These are phyloP conservation scores for Cheumatopsyche charites DNA, from an alignment of 1,140 invertebrate genomes.

Conservation along the genomic window DNA sequence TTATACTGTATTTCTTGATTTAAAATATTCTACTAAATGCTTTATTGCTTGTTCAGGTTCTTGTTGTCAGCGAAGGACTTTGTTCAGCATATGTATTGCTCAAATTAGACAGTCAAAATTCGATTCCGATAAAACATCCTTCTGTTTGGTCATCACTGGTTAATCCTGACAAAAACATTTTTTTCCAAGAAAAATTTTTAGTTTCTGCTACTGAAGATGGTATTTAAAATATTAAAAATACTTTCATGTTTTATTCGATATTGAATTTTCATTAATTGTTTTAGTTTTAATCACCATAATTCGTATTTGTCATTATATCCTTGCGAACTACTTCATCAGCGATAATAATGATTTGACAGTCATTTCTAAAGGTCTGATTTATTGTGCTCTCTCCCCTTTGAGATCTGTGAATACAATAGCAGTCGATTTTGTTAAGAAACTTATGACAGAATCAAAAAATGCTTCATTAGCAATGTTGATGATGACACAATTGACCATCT, in stretches of 20 bases:
- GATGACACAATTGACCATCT: slow-evolving; percentile 54
- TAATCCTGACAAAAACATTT: slow-evolving; percentile 78
- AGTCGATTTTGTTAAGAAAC: slow-evolving; percentile 50
- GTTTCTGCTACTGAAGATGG: slow-evolving; percentile 71
- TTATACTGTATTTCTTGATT: background rate
- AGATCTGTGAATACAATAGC: slow-evolving; percentile 52
- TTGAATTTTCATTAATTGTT: slow-evolving; percentile 9
- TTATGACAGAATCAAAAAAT: slow-evolving; percentile 51
- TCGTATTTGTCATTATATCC: slow-evolving; percentile 57
- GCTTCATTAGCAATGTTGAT: slow-evolving; percentile 53
- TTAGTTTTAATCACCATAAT: slow-evolving; percentile 58
- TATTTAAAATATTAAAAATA: slow-evolving; percentile 43
- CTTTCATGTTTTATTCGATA: background rate
- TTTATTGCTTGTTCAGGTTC: slow-evolving; percentile 47
- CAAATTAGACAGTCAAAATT: slow-evolving; percentile 67
- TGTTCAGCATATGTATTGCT: slow-evolving; percentile 77
- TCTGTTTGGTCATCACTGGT: slow-evolving; percentile 72
- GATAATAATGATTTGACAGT: slow-evolving; percentile 53
- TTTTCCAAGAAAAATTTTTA: slow-evolving; percentile 84
- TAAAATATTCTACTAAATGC: slow-evolving; percentile 1
- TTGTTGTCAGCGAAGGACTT: slow-evolving; percentile 79
- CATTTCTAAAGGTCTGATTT: slow-evolving; percentile 53
- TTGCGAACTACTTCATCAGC: slow-evolving; percentile 55
- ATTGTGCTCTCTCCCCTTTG: slow-evolving; percentile 52
- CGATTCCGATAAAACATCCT: slow-evolving; percentile 57